phyloP scores from a whole-genome alignment of 2,888 invertebrate genomes.

The Charanyca ferruginea region DNA sequence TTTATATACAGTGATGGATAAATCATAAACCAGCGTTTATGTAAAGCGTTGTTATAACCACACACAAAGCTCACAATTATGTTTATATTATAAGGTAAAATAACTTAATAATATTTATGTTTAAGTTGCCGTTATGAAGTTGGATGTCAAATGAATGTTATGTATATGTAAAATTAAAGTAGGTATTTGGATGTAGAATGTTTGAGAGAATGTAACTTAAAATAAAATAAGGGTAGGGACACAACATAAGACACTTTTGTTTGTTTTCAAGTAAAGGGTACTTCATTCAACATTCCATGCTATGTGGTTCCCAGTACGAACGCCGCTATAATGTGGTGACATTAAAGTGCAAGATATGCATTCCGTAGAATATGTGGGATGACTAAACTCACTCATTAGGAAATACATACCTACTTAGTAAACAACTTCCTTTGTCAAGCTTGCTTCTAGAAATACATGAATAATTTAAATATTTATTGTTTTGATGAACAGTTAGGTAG shows the following conservation, averaged over 20 bases:
- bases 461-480: slow-evolving; percentile 19
- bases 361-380: slow-evolving; percentile 73
- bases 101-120: slow-evolving; percentile 54
- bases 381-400: slow-evolving; percentile 73
- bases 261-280: slow-evolving; percentile 47
- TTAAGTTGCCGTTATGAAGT: slow-evolving; percentile 34
- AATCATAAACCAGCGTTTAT: slow-evolving; percentile 62
- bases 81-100: slow-evolving; percentile 54
- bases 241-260: slow-evolving; percentile 30
- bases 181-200: slow-evolving; percentile 26
- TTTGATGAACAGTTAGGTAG: background rate
- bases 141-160: slow-evolving; percentile 55
- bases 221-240: slow-evolving; percentile 29
- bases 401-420: slow-evolving; percentile 56
- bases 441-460: slow-evolving; percentile 3
- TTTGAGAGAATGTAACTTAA: slow-evolving; percentile 29
- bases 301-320: slow-evolving; percentile 75
- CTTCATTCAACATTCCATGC: slow-evolving; percentile 87
- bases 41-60: slow-evolving; percentile 78
- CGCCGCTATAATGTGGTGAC: slow-evolving; percentile 79
- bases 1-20: slow-evolving; percentile 62
- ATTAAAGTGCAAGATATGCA: slow-evolving; percentile 81
- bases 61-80: slow-evolving; percentile 81
- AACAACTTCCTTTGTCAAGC: slow-evolving; percentile 19
- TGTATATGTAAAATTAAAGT: slow-evolving; percentile 18